Evolutionary conservation across 2,113 vertebrate species (phyloP).

Genomic region (Bagarius yarrelli): DNA sequence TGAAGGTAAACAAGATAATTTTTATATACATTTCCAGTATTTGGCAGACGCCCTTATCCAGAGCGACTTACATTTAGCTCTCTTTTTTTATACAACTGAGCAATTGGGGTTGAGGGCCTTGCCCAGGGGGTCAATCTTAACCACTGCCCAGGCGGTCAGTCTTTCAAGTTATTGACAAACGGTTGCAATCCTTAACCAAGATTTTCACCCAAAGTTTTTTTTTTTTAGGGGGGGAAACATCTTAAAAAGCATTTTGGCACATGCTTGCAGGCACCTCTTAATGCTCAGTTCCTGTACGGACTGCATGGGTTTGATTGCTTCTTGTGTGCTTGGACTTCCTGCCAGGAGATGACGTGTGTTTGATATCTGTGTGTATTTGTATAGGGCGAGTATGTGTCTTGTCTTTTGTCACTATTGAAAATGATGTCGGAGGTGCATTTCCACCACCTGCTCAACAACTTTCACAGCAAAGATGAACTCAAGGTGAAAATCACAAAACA

Average conservation of each 20-base stretch:
- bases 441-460: conserved; percentile 92
- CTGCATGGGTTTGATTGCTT: conserved; percentile 23
- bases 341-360: neutral
- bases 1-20: too few relatives aligned
- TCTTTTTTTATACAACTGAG: too few relatives aligned
- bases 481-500: conserved; percentile 75
- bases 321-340: conserved; percentile 18
- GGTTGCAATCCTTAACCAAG: neutral
- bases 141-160: too few relatives aligned
- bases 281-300: neutral
- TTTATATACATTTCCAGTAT: too few relatives aligned
- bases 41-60: too few relatives aligned
- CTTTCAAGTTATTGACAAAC: too few relatives aligned
- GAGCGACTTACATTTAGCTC: too few relatives aligned
- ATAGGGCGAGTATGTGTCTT: conserved; percentile 97
- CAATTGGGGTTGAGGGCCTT: too few relatives aligned
- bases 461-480: conserved; percentile 97
- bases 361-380: conserved; percentile 48
- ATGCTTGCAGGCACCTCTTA: neutral
- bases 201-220: too few relatives aligned
- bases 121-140: too few relatives aligned
- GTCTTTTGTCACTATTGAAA: conserved; percentile 92
- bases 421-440: conserved; percentile 98
- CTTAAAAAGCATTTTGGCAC: neutral
- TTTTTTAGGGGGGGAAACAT: too few relatives aligned